These are phyloP conservation scores for Achroia grisella DNA, from an alignment of 1,140 invertebrate genomes.

Conservation along the genomic window DNA sequence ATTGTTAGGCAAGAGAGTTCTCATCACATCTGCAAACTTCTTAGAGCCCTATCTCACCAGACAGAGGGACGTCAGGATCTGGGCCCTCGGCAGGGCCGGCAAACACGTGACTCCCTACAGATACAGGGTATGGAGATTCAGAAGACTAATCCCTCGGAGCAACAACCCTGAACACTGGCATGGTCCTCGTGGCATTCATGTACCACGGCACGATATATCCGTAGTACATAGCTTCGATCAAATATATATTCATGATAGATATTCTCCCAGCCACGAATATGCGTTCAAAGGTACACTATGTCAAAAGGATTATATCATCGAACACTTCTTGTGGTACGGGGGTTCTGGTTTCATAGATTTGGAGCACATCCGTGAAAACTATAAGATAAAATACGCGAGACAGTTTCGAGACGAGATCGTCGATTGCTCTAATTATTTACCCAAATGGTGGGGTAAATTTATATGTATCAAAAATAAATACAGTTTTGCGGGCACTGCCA, in stretches of 20 bases:
- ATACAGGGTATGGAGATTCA: constrained; percentile 36
- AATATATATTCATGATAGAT: constrained; percentile 26
- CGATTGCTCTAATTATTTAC: constrained; percentile 40
- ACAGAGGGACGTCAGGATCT: constrained; percentile 31
- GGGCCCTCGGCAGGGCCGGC: constrained; percentile 33
- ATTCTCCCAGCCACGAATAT: constrained; percentile 15
- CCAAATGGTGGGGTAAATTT: constrained; percentile 56
- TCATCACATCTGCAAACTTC: constrained; percentile 34
- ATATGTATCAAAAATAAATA: constrained; percentile 34
- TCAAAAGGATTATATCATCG: constrained; percentile 3
- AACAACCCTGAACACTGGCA: constrained; percentile 39
- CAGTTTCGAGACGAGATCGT: constrained; percentile 11
- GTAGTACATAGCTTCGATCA: constrained; percentile 36
- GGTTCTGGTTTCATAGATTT: constrained; percentile 34
- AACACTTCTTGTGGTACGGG: constrained; percentile 10
- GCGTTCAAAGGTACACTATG: constrained; percentile 16
- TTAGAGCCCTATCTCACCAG: constrained; percentile 26
- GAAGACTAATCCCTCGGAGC: constrained; percentile 33
- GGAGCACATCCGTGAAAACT: constrained; percentile 35
- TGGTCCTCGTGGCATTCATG: constrained; percentile 24
- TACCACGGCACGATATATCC: constrained; percentile 33
- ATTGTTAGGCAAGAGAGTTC: constrained; percentile 31
- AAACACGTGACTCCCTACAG: constrained; percentile 29
- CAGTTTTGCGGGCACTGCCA: constrained; percentile 20
- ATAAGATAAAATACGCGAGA: constrained; percentile 25